These are phyloP conservation scores for Rotaria socialis DNA, from an alignment of 2,888 invertebrate genomes.

Conservation along the genomic window DNA sequence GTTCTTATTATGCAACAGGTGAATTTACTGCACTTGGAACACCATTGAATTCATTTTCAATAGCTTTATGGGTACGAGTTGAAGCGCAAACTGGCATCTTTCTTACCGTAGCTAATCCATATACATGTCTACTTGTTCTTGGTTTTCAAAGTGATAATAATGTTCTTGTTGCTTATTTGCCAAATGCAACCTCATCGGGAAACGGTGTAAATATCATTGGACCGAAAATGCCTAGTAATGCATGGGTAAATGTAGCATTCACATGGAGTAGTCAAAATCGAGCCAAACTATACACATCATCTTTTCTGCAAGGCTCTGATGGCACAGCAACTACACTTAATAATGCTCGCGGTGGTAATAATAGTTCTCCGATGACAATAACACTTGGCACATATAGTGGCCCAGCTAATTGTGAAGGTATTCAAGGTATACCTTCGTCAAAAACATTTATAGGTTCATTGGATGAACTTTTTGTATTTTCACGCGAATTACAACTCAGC, in stretches of 20 bases:
- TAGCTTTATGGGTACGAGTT: background rate
- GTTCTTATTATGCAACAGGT: background rate
- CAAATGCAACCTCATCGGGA: background rate
- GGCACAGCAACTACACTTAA: background rate
- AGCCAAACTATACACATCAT: background rate
- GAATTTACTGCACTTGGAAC: background rate
- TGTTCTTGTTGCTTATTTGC: background rate
- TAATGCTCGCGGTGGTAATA: background rate
- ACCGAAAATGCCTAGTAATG: background rate
- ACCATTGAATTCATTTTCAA: background rate
- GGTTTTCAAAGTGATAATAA: background rate
- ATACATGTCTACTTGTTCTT: background rate
- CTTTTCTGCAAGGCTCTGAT: background rate
- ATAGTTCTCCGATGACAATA: background rate
- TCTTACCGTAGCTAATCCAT: background rate
- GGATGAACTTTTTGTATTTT: background rate
- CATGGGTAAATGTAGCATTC: background rate
- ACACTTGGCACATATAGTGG: background rate
- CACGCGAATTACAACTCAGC: background rate
- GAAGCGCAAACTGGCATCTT: background rate
- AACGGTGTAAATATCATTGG: background rate
- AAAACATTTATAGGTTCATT: background rate
- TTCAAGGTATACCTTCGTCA: background rate
- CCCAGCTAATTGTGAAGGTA: background rate
- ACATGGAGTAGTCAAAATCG: background rate